Evolutionary conservation across 1,140 invertebrate genomes (phyloP), one percentile per base, ranked within the genome.

Genomic region (Orius insidiosus): DNA sequence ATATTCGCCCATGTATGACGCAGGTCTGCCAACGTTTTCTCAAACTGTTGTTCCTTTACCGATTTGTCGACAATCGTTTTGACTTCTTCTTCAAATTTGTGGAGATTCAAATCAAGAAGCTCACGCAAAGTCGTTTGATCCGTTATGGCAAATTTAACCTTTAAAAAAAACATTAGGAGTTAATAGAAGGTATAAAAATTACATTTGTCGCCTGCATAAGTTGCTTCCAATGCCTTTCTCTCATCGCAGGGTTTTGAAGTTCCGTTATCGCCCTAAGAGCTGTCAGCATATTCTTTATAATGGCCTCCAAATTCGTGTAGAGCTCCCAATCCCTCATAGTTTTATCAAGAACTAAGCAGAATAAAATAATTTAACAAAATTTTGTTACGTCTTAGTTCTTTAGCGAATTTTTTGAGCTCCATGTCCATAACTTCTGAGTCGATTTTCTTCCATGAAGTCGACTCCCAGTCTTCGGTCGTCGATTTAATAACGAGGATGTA

Each of bases 51-150:
- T 66, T 97, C 92, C 60, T 95, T 95, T 0, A 92, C 84, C 3
- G 90, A 86, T 59, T 92, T 92, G 58, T 95, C 88, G 0, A 95
- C 90, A 53, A 93, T 92, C 53, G 81, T 85, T 56, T 90, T 86
- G 0, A 96, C 90, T 63, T 94, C 88, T 54, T 94, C 88, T 63
- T 94, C 89, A 60, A 72, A 93, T 56, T 87, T 79, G 56, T 95
- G 87, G 2, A 96, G 68, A 59, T 94, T 81, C 2, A 95, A 65
- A 11, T 76, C 78, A 15, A 96, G 61, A 6, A 95, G 66, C 63
- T 94, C 86, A 13, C 81, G 79, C 35, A 97, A 63, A 1, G 86
- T 94, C 10, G 76, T 79, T 37, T 71, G 71, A 50, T 79, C 74
- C 50, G 74, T 68, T 68, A 85, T 81, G 18, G 68, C 68, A 56